phyloP scores from a whole-genome alignment of 2,797 vertebrate species.

The Leontopithecus rosalia region DNA sequence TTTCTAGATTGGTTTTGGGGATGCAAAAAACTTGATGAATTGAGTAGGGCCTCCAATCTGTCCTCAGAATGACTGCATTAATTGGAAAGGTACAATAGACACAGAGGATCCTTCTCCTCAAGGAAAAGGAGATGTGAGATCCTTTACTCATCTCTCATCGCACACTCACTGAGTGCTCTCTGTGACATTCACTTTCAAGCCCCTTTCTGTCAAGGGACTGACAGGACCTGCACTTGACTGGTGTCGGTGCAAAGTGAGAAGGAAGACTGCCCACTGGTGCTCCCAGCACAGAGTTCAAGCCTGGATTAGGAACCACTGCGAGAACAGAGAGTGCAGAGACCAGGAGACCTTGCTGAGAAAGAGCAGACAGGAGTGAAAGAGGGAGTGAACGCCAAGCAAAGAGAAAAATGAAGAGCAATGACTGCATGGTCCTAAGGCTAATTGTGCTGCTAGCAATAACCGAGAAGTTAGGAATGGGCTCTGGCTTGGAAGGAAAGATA shows the following conservation, averaged over 20 bases:
- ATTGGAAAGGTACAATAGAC: neutral
- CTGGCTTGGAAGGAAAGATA: conserved; percentile 51
- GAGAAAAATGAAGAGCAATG: conserved; percentile 53
- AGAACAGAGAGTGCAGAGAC: neutral
- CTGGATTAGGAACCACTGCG: neutral
- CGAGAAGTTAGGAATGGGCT: neutral
- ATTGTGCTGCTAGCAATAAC: neutral
- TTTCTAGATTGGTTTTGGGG: neutral
- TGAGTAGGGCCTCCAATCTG: neutral
- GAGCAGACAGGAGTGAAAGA: neutral
- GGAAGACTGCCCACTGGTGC: accelerated
- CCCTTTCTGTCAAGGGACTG: neutral
- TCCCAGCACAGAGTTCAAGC: neutral
- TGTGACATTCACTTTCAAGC: neutral
- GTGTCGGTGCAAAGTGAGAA: neutral
- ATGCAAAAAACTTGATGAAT: neutral
- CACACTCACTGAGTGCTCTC: neutral
- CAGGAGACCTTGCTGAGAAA: conserved; percentile 28
- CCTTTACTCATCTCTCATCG: neutral
- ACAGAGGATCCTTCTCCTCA: neutral
- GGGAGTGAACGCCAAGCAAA: conserved; percentile 50
- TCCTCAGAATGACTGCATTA: neutral
- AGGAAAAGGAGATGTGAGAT: neutral
- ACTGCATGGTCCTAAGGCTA: neutral
- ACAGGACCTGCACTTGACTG: neutral